These are phyloP conservation scores for Nesidiocoris tenuis DNA, from an alignment of 2,888 invertebrate genomes.

Conservation along the genomic window DNA sequence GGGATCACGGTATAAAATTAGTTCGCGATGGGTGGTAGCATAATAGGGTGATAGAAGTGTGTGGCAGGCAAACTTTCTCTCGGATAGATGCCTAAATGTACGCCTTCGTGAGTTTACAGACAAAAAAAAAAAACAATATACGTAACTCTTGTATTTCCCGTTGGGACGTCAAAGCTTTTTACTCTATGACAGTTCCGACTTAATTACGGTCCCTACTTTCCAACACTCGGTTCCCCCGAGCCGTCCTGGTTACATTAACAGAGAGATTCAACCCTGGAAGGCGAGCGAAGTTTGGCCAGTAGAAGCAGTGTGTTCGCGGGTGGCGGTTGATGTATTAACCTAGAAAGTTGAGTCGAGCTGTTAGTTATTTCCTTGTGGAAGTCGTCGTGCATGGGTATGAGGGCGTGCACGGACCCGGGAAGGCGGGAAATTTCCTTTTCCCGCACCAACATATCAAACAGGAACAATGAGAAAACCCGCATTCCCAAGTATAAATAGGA, in stretches of 20 bases:
- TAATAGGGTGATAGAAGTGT: no score
- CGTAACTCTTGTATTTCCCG: not conserved
- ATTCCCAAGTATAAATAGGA: not conserved
- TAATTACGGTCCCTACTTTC: not conserved
- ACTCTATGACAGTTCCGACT: not conserved
- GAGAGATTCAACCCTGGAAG: not conserved
- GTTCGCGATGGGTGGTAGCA: no score
- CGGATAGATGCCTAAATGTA: no score
- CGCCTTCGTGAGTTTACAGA: no score
- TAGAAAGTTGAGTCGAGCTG: constrained; percentile 7
- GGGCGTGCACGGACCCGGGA: not conserved
- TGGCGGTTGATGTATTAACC: constrained; percentile 14
- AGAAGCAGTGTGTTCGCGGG: not conserved
- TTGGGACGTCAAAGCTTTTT: not conserved
- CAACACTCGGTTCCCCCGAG: not conserved
- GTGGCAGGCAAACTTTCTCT: no score
- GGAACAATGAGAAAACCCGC: not conserved
- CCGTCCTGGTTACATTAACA: not conserved
- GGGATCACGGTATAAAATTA: no score
- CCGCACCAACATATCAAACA: not conserved
- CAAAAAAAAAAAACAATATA: not conserved
- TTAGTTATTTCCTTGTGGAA: not conserved
- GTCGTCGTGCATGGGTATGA: not conserved
- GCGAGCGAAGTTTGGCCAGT: not conserved
- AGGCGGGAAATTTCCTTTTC: not conserved